phyloP scores from a whole-genome alignment of 2,888 invertebrate species.

The Lasioglossum marginatum region DNA sequence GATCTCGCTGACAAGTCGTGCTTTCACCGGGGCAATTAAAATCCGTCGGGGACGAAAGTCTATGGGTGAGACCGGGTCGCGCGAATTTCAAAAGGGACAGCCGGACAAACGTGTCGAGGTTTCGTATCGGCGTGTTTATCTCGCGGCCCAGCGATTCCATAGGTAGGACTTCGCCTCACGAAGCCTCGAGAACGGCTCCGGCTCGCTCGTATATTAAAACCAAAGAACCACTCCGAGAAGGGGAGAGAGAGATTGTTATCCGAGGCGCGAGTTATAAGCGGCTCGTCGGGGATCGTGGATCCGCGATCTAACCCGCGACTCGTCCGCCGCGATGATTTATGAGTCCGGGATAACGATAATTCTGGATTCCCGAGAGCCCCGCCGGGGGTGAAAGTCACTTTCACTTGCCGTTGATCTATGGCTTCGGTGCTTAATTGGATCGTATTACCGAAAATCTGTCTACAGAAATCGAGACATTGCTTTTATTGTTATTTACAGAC shows the following conservation, averaged over 20 bases:
- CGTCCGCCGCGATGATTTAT: constrained; percentile 48
- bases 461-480: neutral
- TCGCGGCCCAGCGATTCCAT: constrained; percentile 43
- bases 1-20: constrained; percentile 21
- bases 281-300: constrained; percentile 37
- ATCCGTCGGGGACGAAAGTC: constrained; percentile 37
- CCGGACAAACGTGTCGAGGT: constrained; percentile 51
- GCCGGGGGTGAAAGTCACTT: constrained; percentile 45
- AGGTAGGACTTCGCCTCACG: constrained; percentile 33
- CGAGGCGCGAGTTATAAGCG: constrained; percentile 50
- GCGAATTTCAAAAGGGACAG: constrained; percentile 32
- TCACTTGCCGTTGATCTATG: constrained; percentile 4
- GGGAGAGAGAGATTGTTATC: constrained; percentile 63
- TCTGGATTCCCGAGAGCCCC: constrained; percentile 14
- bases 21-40: constrained; percentile 43
- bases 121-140: constrained; percentile 55
- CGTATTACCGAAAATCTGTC: constrained; percentile 3
- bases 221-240: constrained; percentile 27
- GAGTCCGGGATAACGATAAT: constrained; percentile 16
- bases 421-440: neutral
- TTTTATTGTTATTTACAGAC: no score
- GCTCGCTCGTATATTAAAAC: constrained; percentile 63
- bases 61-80: neutral
- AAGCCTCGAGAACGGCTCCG: constrained; percentile 37
- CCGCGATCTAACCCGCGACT: constrained; percentile 22